These are phyloP conservation scores for Trachythela sp. DNA, from an alignment of 64 coral and sea anemone species.

Conservation along the genomic window DNA sequence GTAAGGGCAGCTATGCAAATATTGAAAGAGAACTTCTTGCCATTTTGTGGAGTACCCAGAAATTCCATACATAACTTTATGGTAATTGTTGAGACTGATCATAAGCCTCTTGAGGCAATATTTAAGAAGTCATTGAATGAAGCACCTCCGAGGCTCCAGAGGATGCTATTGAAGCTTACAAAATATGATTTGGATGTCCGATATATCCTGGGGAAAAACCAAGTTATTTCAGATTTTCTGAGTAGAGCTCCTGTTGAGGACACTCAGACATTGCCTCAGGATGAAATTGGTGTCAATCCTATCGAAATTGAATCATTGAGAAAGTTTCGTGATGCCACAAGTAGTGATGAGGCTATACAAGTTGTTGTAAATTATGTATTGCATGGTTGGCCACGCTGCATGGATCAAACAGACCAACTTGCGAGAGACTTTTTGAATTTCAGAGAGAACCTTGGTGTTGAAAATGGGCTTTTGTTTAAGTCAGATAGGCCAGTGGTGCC, in stretches of 20 bases:
- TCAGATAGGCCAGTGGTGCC: too few species aligned
- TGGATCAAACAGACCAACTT: neutral
- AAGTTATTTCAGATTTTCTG: neutral
- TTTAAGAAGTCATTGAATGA: too few species aligned
- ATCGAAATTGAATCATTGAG: too few species aligned
- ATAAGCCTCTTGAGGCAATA: neutral
- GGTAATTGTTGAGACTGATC: neutral
- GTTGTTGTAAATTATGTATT: too few species aligned
- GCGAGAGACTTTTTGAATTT: too few species aligned
- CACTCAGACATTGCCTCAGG: too few species aligned
- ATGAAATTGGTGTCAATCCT: too few species aligned
- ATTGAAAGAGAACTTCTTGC: neutral
- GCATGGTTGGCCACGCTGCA: conserved; percentile 30
- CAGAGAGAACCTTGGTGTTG: too few species aligned
- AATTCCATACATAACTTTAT: neutral
- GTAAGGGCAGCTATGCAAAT: neutral
- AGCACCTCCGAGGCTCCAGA: neutral
- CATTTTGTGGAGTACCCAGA: neutral
- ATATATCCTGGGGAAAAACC: neutral
- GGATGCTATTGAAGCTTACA: neutral
- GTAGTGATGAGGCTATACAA: conserved; percentile 51
- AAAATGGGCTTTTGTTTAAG: too few species aligned
- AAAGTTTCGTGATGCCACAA: conserved; percentile 20
- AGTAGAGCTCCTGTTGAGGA: neutral
- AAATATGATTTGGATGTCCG: neutral